phyloP scores from a whole-genome alignment of 2,888 invertebrate species.

The Pherbina coryleti region DNA sequence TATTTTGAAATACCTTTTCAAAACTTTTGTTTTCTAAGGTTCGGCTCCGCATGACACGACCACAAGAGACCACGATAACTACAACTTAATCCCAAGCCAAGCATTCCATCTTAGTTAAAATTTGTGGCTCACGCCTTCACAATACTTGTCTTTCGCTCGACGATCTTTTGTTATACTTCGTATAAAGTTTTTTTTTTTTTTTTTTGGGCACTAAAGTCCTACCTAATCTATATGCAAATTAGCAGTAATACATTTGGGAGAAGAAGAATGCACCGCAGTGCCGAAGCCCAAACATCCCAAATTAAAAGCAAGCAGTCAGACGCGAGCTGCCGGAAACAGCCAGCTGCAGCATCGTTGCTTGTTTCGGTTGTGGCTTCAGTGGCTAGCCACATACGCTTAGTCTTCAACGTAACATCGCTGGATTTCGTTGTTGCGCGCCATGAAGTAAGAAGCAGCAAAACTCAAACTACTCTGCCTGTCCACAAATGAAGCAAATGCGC shows the following conservation, averaged over 20 bases:
- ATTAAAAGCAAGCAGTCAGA: neutral
- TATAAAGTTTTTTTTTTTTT: neutral
- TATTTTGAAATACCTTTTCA: neutral
- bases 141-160: too few relatives aligned
- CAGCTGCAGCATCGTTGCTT: conserved; percentile 15
- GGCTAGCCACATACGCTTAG: conserved; percentile 19
- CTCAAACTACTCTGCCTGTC: conserved; percentile 1
- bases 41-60: too few relatives aligned
- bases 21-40: too few relatives aligned
- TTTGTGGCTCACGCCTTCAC: too few relatives aligned
- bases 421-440: conserved; percentile 17
- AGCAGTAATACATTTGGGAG: conserved; percentile 44
- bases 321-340: neutral
- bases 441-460: conserved; percentile 29
- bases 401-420: conserved; percentile 11
- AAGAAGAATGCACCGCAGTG: neutral
- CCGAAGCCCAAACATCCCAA: neutral
- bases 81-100: too few relatives aligned
- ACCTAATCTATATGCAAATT: conserved; percentile 55
- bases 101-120: too few relatives aligned
- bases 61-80: too few relatives aligned
- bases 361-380: conserved; percentile 22
- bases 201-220: conserved; percentile 5
- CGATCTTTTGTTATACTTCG: too few relatives aligned
- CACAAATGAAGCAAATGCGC: conserved; percentile 2